Conservation (phyloP, 1,140 invertebrate species). For the Onthophagus taurus region DNA sequence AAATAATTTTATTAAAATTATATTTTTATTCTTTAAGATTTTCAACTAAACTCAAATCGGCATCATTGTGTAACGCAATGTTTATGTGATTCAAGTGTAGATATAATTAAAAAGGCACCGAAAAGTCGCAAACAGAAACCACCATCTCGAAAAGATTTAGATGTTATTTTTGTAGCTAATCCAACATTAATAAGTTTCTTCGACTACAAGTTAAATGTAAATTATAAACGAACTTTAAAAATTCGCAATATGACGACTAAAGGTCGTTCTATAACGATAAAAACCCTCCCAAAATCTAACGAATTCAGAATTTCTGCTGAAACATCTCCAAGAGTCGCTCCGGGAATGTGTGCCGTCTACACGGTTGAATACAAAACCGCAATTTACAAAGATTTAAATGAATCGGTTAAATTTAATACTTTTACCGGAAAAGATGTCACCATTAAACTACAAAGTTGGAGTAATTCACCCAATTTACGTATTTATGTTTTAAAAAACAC, state of each 20-base stretch:
- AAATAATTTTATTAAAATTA: constrained; percentile 2
- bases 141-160: not conserved
- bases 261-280: constrained; percentile 14
- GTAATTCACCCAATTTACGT: constrained; percentile 16
- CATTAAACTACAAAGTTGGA: constrained; percentile 14
- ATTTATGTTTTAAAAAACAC: constrained; percentile 6
- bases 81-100: not conserved
- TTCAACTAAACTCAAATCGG: constrained; percentile 10
- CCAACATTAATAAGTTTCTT: constrained; percentile 11
- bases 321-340: constrained; percentile 14
- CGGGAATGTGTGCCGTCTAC: constrained; percentile 23
- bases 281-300: constrained; percentile 10
- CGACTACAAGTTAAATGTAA: constrained; percentile 14
- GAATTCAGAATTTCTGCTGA: constrained; percentile 16
- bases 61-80: constrained; percentile 1
- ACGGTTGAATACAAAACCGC: constrained; percentile 20
- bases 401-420: constrained; percentile 14
- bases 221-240: constrained; percentile 17
- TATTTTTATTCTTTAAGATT: constrained; percentile 7
- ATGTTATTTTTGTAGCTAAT: constrained; percentile 5
- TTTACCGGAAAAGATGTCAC: constrained; percentile 16
- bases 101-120: not conserved
- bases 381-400: constrained; percentile 14
- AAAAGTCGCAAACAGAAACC: not conserved
- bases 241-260: constrained; percentile 18